Base-by-base conservation (phyloP, 2,113 vertebrate species). In the Chlorodrepanis virens region DNA sequence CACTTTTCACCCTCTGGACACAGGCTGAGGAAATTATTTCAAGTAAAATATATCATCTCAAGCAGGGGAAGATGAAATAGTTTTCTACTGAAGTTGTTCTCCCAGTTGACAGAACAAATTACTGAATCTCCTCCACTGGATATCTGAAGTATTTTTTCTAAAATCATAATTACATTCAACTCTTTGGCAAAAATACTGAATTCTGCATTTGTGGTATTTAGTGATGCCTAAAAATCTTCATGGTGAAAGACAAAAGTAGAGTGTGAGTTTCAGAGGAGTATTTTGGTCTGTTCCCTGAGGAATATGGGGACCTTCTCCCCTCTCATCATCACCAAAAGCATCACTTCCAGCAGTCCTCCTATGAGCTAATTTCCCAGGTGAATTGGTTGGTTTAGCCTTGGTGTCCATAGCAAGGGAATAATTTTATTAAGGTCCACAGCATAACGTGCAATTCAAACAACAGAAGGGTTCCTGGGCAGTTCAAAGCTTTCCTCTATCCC, bases 41-140 rank as follows among this genome's bases (percentile, higher is more conserved):
- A 95, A 96, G 97, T 98, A 98, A 98, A 98, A 98, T 98, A 97
- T 95, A 97, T 97, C 97, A 98, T 95, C 94, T 97, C 95, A 96
- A 97, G 70, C 95, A 94, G 89, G 88, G 86, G 88, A 57, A 97
- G 96, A 96, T 97, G 96, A 96, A 97, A 98, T 95, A 95, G 93
- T 97, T 97, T 97, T 93, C 96, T 94, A 59, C 88, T 93, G 45
- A 96, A 97, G 95, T 93, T 82, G 44, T 86, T 97, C 94, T 95
- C 94, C 74, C 76, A 90, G 92, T 88, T 96, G 97, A 95, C 96
- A 96, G 96, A 96, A 96, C 72, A 97, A 96, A 96, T 94, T 68
- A 79, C 68, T 3, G 17, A 95, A 91, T 97, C 94, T 95, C 91
- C 79, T 97, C 80, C 53, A 37, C 59, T n/a, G 79, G 90, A 61